Percentiles rank a stretch among this genome's conserved stretches.
These are phyloP conservation scores for Crepidodera aurea DNA, from an alignment of 2,888 invertebrate genomes.

Conservation along the genomic window DNA sequence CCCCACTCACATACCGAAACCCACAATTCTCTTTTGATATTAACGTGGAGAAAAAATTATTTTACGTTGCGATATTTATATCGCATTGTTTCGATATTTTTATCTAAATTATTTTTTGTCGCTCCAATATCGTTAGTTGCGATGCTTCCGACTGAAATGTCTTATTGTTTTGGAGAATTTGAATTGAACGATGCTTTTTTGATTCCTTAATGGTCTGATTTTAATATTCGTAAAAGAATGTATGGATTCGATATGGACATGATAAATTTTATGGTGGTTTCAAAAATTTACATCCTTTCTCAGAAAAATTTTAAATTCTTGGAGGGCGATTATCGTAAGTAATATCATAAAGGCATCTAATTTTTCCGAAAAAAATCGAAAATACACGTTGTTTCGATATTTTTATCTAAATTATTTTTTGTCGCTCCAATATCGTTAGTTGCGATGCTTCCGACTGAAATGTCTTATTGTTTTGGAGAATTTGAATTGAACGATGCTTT, in stretches of 20 bases:
- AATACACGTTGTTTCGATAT: constrained; percentile 35
- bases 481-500: constrained; percentile 12
- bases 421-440: constrained; percentile 29
- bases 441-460: constrained; percentile 24
- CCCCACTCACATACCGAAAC: constrained; percentile 16
- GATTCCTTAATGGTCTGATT: too few relatives aligned
- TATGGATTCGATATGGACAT: too few relatives aligned
- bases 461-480: constrained; percentile 23
- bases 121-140: constrained; percentile 28
- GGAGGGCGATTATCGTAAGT: too few relatives aligned
- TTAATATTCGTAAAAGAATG: too few relatives aligned
- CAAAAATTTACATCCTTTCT: too few relatives aligned
- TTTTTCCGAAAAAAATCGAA: too few relatives aligned
- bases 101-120: constrained; percentile 33
- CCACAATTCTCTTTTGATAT: not conserved
- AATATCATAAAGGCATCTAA: too few relatives aligned
- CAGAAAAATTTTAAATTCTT: too few relatives aligned
- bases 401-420: constrained; percentile 36
- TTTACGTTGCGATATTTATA: constrained; percentile 31
- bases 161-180: constrained; percentile 25
- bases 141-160: constrained; percentile 25
- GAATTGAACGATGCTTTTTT: constrained; percentile 3
- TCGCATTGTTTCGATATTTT: constrained; percentile 36
- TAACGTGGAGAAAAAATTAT: constrained; percentile 19
- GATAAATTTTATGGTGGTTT: too few relatives aligned